These are phyloP conservation scores for Mactromeris polynyma DNA, from an alignment of 2,888 invertebrate genomes.

Conservation along the genomic window DNA sequence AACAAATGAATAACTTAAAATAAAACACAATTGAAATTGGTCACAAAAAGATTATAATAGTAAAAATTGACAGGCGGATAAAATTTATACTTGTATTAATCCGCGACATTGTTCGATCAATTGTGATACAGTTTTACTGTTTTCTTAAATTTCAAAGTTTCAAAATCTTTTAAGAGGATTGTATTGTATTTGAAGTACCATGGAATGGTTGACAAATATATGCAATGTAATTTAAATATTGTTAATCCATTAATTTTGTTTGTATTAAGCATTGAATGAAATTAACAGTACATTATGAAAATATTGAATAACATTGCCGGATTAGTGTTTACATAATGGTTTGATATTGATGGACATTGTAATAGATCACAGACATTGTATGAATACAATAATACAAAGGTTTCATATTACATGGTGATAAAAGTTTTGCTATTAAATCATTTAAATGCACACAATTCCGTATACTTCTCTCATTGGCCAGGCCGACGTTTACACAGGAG, in stretches of 20 bases:
- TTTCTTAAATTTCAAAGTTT: not conserved
- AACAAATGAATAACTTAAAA: not conserved
- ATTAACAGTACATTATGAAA: not conserved
- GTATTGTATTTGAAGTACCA: not conserved
- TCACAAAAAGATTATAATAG: not conserved
- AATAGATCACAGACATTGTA: not conserved
- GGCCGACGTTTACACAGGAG: too few species aligned
- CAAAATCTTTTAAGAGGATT: conserved; percentile 2
- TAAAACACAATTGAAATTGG: not conserved
- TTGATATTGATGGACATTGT: not conserved
- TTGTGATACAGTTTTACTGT: not conserved
- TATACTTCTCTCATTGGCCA: too few species aligned
- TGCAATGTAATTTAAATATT: not conserved
- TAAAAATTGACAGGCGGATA: not conserved
- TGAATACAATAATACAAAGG: not conserved
- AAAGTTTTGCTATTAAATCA: too few species aligned
- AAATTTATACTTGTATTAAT: not conserved
- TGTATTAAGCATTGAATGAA: not conserved
- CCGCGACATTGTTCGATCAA: not conserved
- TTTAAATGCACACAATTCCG: too few species aligned
- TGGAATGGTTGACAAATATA: not conserved
- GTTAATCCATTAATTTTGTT: not conserved
- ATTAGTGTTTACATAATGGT: not conserved
- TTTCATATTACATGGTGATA: too few species aligned
- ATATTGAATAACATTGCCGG: not conserved